Evolutionary conservation across 1,140 invertebrate species (phyloP).

Genomic region (Sycophaga agraensis): DNA sequence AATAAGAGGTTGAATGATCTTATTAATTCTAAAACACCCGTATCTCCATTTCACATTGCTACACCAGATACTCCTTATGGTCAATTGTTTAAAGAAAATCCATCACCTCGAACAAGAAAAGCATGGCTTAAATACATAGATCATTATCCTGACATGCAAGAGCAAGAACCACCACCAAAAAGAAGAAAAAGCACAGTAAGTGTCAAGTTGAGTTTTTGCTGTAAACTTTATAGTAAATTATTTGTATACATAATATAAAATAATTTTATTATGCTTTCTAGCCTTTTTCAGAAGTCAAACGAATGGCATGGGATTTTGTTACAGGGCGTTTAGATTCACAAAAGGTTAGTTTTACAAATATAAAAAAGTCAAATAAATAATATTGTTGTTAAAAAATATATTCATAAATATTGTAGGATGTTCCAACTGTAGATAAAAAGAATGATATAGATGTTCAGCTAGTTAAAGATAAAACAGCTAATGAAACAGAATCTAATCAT

Average conservation of each 20-base stretch:
- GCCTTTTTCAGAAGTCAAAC: conserved; percentile 60
- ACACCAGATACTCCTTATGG: conserved; percentile 64
- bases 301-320: conserved; percentile 45
- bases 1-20: conserved; percentile 46
- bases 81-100: conserved; percentile 54
- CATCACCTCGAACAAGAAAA: conserved; percentile 59
- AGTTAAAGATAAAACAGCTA: background rate
- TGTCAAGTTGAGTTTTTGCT: no score
- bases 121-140: conserved; percentile 57
- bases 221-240: no score
- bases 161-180: conserved; percentile 45
- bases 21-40: conserved; percentile 34
- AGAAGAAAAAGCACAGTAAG: conserved; percentile 55
- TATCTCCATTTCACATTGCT: conserved; percentile 51
- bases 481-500: background rate
- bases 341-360: background rate
- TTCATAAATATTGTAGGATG: background rate
- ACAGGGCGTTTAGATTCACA: conserved; percentile 15
- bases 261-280: conserved; percentile 35
- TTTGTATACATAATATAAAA: conserved; percentile 2
- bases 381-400: background rate
- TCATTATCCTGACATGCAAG: conserved; percentile 51
- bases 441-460: background rate
- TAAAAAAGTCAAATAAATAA: background rate
- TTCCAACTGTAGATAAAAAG: background rate